Evolutionary conservation across 2,888 invertebrate species (phyloP).

Genomic region (Abrostola triplasia): DNA sequence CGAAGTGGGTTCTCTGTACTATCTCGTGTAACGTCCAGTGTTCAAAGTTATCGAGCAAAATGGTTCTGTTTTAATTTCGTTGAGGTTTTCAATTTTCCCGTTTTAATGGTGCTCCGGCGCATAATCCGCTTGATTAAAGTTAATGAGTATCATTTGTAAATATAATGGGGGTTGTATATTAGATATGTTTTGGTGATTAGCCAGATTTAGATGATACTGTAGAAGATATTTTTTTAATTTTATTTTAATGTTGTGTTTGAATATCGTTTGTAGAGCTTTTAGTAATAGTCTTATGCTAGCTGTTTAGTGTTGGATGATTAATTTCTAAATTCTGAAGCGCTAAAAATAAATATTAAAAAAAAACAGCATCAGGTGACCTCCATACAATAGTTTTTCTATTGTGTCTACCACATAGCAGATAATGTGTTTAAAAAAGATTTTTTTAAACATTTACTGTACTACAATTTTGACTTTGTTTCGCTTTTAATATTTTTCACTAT

Average conservation of each 20-base stretch:
- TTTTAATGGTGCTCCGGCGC: constrained; percentile 37
- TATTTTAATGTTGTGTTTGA: neutral
- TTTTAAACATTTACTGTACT: no score
- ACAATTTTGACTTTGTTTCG: no score
- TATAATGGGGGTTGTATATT: constrained; percentile 14
- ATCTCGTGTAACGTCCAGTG: neutral
- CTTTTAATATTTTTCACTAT: no score
- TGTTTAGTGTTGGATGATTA: no score
- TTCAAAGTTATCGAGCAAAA: constrained; percentile 33
- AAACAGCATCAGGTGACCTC: no score
- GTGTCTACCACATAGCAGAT: no score
- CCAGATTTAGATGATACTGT: neutral
- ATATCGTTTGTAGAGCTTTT: neutral
- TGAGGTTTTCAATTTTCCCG: constrained; percentile 54
- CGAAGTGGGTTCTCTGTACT: constrained; percentile 18
- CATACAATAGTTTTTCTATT: no score
- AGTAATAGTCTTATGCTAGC: neutral
- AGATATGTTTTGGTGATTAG: constrained; percentile 12
- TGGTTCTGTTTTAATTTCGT: constrained; percentile 54
- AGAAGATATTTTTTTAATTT: neutral
- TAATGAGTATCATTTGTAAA: constrained; percentile 49
- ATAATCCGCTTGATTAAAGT: constrained; percentile 52
- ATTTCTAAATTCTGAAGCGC: no score
- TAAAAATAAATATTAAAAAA: no score
- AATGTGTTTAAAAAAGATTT: no score